Conservation (phyloP, 2,113 vertebrate genomes). For the Podocnemis expansa region DNA sequence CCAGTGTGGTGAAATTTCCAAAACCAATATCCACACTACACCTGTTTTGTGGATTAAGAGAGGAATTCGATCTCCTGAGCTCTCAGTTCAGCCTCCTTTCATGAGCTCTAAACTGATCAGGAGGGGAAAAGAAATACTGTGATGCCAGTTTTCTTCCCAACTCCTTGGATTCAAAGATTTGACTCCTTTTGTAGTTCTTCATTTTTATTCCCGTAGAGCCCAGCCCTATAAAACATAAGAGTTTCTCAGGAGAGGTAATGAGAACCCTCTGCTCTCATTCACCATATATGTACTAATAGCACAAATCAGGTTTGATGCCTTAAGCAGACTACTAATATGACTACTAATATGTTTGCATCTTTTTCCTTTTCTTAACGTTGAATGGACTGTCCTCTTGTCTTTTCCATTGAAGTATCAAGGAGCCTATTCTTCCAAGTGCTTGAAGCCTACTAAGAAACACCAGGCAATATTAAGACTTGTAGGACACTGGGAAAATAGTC, state of each 20-base stretch:
- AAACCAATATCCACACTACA: conserved; percentile 20
- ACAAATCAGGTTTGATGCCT: neutral
- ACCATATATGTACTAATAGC: neutral
- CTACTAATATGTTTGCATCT: neutral
- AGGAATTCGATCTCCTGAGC: neutral
- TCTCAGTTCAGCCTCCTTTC: neutral
- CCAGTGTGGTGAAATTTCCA: conserved; percentile 2
- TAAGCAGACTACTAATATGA: neutral
- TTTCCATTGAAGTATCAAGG: neutral
- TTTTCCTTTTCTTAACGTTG: neutral
- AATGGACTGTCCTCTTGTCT: neutral
- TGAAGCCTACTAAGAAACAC: neutral
- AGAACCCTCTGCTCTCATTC: conserved; percentile 33
- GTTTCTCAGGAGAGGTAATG: neutral
- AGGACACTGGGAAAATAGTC: neutral
- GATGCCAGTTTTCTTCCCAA: neutral
- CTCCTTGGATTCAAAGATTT: conserved; percentile 7
- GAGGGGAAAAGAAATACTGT: conserved; percentile 11
- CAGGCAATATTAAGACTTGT: neutral
- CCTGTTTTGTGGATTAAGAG: conserved; percentile 36
- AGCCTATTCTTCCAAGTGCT: neutral
- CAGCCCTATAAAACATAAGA: neutral
- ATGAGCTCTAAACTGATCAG: conserved; percentile 1
- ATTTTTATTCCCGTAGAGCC: conserved; percentile 38
- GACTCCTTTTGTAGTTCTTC: conserved; percentile 16